Base-by-base conservation (phyloP, 2,113 vertebrate species). In the Prietella phreatophila region DNA sequence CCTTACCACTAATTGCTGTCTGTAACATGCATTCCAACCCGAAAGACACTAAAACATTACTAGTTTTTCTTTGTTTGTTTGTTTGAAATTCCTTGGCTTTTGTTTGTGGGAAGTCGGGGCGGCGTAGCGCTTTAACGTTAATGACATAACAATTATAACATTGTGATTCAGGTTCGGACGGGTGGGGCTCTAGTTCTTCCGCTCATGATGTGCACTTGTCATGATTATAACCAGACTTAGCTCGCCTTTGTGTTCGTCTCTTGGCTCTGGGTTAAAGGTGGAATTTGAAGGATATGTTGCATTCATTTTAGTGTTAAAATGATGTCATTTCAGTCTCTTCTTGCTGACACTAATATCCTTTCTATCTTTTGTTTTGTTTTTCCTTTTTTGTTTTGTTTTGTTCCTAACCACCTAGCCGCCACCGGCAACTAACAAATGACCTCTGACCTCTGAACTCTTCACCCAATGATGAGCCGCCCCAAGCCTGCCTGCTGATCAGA, bases 381-480 rank as follows among this genome's bases (percentile, higher is more conserved):
- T 92, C 93, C 95, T 94, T 95, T 42, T 58, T 89, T 83, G 82
- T 85, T 20, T 87, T 25, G 55, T 84, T 96, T 95, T 96, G 95
- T 96, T 96, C 92, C 95, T 96, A 96, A 96, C 95, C 94, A 96
- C 96, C 96, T 96, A 96, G 96, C 96, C 95, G 96, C 95, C 96
- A 96, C 96, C 95, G 95, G 96, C 96, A 96, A 96, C 96, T 96
- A 96, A 96, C 96, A 96, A 95, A 96, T 96, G 95, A 96, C 95
- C 96, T 96, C 95, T 96, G 95, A 96, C 95, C 95, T 96, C 96
- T 96, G 96, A 96, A 95, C 94, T 96, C 96, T 96, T 96, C 96
- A 96, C 95, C 96, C 95, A 96, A 96, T 96, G 96, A 96, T 93
- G 96, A 96, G 95, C 96, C 94, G 95, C 95, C 95, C 95, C 95